Base-by-base conservation (phyloP, 2,113 vertebrate species). In the Paramormyrops kingsleyae region DNA sequence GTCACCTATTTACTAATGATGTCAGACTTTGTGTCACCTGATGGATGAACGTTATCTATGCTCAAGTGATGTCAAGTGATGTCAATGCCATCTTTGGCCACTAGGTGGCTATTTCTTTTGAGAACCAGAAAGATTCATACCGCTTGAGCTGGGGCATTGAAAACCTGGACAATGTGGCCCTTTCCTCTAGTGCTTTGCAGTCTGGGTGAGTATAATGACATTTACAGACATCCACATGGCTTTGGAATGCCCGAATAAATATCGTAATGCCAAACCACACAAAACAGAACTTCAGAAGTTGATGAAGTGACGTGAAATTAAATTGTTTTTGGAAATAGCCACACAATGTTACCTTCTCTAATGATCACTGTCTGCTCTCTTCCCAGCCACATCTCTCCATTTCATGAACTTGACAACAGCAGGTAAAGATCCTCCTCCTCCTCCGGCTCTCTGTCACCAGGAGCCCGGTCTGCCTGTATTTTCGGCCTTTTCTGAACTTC, bases 341-440 rank as follows among this genome's bases (percentile, higher is more conserved):
- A 4, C n/a, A 66, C n/a, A 27, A 12, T 66, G 24, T 62, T 10
- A 47, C 7, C 62, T 44, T 91, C 91, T 91, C 97, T 94, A 84
- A 84, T 84, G 83, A 95, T 96, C 94, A 95, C 94, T 96, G 27
- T 90, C 83, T 93, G 97, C 94, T 97, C 93, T 97, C 97, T 97
- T 94, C 97, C 94, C 98, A 99, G 98, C 97, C 96, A 90, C 94
- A 94, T 97, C 93, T 98, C 98, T 96, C 97, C 98, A 94, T 98
- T 96, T 97, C 97, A 98, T 97, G 98, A 99, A 94, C 97, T 97
- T 96, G 98, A 99, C 97, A 97, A 97, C 97, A 98, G 98, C 98
- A 99, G 98, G 98, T 99, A 98, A 99, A 96, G 95, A n/a, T 42
- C 89, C 93, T 95, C 94, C 94, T 92, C 19, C 88, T 47, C 46